phyloP scores from a whole-genome alignment of 2,888 invertebrate genomes.

The Anoplius nigerrimus region DNA sequence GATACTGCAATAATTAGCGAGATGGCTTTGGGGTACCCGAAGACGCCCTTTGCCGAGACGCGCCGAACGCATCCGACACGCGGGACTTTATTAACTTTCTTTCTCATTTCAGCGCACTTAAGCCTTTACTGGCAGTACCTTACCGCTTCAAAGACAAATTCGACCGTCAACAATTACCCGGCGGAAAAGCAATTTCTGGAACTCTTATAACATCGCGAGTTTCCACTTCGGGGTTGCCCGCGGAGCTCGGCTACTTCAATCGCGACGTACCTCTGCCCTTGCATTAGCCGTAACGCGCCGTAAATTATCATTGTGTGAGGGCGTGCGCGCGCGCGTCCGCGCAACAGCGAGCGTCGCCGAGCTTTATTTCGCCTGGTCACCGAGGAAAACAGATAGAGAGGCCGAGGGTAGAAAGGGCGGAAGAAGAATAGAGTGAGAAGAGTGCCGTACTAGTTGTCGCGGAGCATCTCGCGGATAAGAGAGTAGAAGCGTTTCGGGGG shows the following conservation, averaged over 20 bases:
- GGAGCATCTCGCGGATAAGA: constrained; percentile 36
- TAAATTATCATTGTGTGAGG: not conserved
- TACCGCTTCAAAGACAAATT: too few relatives aligned
- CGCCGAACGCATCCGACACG: too few relatives aligned
- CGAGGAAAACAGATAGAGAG: constrained; percentile 9
- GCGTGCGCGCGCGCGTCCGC: not conserved
- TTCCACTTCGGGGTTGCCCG: constrained; percentile 7
- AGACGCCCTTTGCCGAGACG: too few relatives aligned
- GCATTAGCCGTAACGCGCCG: constrained; percentile 1
- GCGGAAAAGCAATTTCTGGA: not conserved
- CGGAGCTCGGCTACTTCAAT: not conserved
- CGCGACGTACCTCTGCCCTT: not conserved
- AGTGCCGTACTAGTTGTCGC: constrained; percentile 17
- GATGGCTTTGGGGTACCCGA: too few relatives aligned
- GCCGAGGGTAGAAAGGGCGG: not conserved
- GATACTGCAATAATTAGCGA: too few relatives aligned
- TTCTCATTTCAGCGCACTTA: too few relatives aligned
- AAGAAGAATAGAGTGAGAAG: constrained; percentile 12
- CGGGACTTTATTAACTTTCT: too few relatives aligned
- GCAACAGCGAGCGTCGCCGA: not conserved
- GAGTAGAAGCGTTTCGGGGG: constrained; percentile 44
- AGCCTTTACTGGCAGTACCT: too few relatives aligned
- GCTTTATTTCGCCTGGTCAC: not conserved
- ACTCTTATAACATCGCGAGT: constrained; percentile 2
- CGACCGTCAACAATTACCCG: too few relatives aligned